Percentiles rank a stretch among this genome's conserved stretches.
Conservation (phyloP, 2,113 vertebrate genomes). For the Eudyptes chrysolophus region DNA sequence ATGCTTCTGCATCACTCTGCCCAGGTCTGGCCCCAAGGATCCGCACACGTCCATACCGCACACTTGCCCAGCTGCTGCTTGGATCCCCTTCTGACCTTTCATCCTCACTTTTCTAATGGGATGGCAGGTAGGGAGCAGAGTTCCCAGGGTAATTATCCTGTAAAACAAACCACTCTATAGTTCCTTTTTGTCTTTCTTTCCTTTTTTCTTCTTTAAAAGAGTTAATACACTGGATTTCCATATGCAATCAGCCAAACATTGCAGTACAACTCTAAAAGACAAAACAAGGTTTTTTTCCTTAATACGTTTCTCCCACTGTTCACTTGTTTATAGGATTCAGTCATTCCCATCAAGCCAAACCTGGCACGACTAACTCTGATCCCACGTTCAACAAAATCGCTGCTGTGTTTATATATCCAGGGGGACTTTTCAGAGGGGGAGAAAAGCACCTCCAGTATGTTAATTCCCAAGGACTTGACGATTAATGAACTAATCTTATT, state of each 20-base stretch:
- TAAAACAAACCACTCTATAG: background rate
- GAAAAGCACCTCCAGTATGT: conserved; percentile 51
- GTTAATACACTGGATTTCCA: background rate
- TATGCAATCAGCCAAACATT: background rate
- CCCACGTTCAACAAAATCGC: conserved; percentile 24
- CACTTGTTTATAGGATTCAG: conserved; percentile 50
- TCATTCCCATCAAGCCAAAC: conserved; percentile 38
- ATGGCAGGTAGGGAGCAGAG: background rate
- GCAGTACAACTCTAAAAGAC: conserved; percentile 14
- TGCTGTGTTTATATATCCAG: conserved; percentile 48
- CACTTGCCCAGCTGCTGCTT: background rate
- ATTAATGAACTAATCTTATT: conserved; percentile 60
- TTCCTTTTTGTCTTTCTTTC: background rate
- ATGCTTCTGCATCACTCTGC: rapidly evolving
- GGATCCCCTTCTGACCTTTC: background rate
- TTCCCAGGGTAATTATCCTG: background rate
- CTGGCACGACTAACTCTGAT: conserved; percentile 17
- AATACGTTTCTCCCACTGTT: conserved; percentile 32
- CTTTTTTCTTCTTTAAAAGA: background rate
- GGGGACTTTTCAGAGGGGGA: conserved; percentile 1
- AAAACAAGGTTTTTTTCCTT: conserved; percentile 7
- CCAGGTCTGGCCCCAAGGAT: rapidly evolving
- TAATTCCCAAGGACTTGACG: conserved; percentile 43
- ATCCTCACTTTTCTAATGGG: background rate
- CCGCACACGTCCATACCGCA: background rate